Conservation (phyloP, 1,140 invertebrate species). For the Pseudomyrmex pallidus region DNA sequence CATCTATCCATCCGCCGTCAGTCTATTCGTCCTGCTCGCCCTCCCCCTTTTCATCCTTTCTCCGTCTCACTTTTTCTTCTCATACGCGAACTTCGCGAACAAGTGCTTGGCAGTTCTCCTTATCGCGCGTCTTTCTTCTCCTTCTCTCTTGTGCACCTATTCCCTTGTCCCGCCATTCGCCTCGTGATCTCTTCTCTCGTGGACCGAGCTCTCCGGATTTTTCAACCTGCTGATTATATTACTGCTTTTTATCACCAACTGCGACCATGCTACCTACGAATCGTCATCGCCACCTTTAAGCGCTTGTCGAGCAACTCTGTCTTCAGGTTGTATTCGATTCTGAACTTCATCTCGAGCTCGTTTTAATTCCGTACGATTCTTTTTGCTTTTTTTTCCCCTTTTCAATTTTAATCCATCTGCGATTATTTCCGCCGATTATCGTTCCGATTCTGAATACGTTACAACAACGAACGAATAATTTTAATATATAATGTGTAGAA, state of each 20-base stretch:
- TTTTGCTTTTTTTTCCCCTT: conserved; percentile 5
- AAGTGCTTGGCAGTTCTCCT: conserved; percentile 51
- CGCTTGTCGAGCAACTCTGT: conserved; percentile 17
- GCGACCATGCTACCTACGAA: conserved; percentile 37
- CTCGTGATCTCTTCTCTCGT: conserved; percentile 51
- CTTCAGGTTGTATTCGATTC: conserved; percentile 23
- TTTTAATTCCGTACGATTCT: conserved; percentile 29
- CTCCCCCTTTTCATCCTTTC: conserved; percentile 13
- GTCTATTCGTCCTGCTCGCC: conserved; percentile 56
- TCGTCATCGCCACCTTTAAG: conserved; percentile 47
- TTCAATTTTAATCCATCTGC: conserved; percentile 1
- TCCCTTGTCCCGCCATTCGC: conserved; percentile 37
- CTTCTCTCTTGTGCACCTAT: conserved; percentile 33
- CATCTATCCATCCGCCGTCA: conserved; percentile 62
- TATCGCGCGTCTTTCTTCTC: conserved; percentile 33
- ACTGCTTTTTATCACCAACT: conserved; percentile 60
- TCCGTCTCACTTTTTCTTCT: conserved; percentile 26
- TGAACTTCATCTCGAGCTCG: conserved; percentile 15
- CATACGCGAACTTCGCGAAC: conserved; percentile 50
- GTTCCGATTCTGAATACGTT: neutral
- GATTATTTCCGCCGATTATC: conserved; percentile 25
- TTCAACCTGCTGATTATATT: conserved; percentile 76
- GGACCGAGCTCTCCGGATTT: conserved; percentile 54
- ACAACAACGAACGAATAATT: neutral
- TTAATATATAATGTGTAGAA: neutral